Percentiles rank a stretch among this genome's conserved stretches.
Evolutionary conservation across 2,113 vertebrate genomes (phyloP).

Genomic region (Ellobius talpinus): DNA sequence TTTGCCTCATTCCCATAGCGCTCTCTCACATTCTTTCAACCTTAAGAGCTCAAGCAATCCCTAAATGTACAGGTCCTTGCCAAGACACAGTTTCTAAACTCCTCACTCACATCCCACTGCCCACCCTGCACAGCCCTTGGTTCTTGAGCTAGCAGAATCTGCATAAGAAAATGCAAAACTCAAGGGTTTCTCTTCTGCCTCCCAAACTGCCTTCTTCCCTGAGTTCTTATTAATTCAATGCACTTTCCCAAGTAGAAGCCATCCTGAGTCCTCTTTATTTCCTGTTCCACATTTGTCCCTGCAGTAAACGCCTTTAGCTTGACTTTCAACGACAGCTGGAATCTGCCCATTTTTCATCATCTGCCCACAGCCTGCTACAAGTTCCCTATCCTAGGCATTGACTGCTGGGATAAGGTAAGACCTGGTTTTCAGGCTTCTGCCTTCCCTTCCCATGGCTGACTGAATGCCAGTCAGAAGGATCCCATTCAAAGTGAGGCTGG

Average conservation of each 20-base stretch:
- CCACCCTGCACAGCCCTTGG: not conserved
- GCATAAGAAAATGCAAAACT: not conserved
- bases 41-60: not conserved
- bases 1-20: constrained; percentile 4
- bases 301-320: not conserved
- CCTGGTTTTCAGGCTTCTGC: not conserved
- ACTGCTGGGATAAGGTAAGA: not conserved
- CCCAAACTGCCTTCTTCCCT: not conserved
- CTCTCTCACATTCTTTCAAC: not conserved
- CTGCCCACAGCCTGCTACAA: not conserved
- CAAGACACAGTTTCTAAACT: not conserved
- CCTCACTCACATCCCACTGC: not conserved
- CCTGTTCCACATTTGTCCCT: not conserved
- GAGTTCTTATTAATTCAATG: not conserved
- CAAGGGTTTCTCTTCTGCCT: not conserved
- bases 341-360: not conserved
- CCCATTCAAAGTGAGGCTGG: not conserved
- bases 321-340: not conserved
- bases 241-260: not conserved
- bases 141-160: not conserved
- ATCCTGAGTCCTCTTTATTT: not conserved
- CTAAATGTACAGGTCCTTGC: not conserved
- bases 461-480: not conserved
- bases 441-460: not conserved
- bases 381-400: not conserved